Evolutionary conservation across 1,140 invertebrate species (phyloP).

Genomic region (Psix sp.): DNA sequence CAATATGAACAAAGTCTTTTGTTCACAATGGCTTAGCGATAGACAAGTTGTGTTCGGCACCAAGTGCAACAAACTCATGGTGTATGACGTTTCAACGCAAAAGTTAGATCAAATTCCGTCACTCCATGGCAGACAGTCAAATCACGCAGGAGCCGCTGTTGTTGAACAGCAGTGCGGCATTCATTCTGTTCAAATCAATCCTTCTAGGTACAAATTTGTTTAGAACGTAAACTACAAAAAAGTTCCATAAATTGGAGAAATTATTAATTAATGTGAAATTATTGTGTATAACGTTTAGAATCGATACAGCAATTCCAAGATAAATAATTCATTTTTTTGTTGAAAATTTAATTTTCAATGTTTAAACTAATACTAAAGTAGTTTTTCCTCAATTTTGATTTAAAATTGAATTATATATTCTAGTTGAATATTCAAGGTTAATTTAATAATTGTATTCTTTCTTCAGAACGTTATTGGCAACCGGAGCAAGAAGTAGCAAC

Average conservation of each 20-base stretch:
- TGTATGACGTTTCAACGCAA: slow-evolving; percentile 73
- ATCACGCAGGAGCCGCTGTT: slow-evolving; percentile 75
- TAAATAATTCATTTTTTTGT: too few relatives aligned
- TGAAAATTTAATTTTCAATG: too few relatives aligned
- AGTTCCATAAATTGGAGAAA: too few relatives aligned
- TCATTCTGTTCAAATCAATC: slow-evolving; percentile 95
- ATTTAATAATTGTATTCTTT: slow-evolving; percentile 6
- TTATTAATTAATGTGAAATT: too few relatives aligned
- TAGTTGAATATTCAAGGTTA: too few relatives aligned
- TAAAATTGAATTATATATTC: too few relatives aligned
- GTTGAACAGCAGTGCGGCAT: slow-evolving; percentile 90
- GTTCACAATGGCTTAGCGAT: slow-evolving; percentile 96
- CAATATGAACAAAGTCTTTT: slow-evolving; percentile 97
- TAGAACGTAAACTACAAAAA: slow-evolving; percentile 5
- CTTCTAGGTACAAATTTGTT: slow-evolving; percentile 79
- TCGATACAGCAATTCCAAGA: too few relatives aligned
- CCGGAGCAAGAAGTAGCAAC: slow-evolving; percentile 93
- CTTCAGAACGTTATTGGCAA: slow-evolving; percentile 88
- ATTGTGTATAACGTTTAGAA: too few relatives aligned
- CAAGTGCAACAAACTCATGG: slow-evolving; percentile 94
- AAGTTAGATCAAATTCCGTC: slow-evolving; percentile 90
- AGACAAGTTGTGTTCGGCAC: slow-evolving; percentile 96
- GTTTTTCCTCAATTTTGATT: too few relatives aligned
- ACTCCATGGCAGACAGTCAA: slow-evolving; percentile 81
- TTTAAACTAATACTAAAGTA: too few relatives aligned